A percentile compares a stretch with the other conserved stretches of the same genome.
Conservation (phyloP, 1,140 invertebrate genomes). For the Globodera rostochiensis region DNA sequence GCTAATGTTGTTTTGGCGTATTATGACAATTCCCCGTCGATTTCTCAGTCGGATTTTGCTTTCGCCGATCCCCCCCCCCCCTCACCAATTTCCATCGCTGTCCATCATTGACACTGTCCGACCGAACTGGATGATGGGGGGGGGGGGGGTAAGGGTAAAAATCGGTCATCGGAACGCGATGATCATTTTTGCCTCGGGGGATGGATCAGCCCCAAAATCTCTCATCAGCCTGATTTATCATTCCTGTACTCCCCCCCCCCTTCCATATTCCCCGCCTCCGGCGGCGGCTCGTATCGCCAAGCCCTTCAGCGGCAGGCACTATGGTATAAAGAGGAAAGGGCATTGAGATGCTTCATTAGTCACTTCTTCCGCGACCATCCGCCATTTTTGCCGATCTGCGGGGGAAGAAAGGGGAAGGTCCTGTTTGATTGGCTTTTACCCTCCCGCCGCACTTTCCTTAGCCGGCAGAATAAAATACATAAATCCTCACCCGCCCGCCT, state of each 20-base stretch:
- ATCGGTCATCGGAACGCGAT: background rate
- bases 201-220: background rate
- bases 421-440: background rate
- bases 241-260: background rate
- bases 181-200: background rate
- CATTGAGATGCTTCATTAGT: background rate
- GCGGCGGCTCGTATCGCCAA: too few relatives aligned
- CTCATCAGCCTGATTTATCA: background rate
- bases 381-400: background rate
- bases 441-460: background rate
- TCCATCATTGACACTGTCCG: background rate
- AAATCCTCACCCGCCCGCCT: background rate
- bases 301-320: too few relatives aligned
- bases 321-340: background rate
- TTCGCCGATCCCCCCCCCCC: too few relatives aligned
- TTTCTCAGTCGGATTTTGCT: too few relatives aligned
- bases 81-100: background rate
- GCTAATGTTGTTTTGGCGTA: background rate
- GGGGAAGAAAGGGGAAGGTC: background rate
- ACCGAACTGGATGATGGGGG: background rate
- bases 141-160: background rate
- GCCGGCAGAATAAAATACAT: background rate
- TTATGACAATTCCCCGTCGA: background rate
- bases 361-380: background rate
- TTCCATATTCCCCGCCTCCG: background rate